A percentile compares a stretch with the other conserved stretches of the same genome.
phyloP scores from a whole-genome alignment of 2,113 vertebrate genomes.

The Epinephelus fuscoguttatus region DNA sequence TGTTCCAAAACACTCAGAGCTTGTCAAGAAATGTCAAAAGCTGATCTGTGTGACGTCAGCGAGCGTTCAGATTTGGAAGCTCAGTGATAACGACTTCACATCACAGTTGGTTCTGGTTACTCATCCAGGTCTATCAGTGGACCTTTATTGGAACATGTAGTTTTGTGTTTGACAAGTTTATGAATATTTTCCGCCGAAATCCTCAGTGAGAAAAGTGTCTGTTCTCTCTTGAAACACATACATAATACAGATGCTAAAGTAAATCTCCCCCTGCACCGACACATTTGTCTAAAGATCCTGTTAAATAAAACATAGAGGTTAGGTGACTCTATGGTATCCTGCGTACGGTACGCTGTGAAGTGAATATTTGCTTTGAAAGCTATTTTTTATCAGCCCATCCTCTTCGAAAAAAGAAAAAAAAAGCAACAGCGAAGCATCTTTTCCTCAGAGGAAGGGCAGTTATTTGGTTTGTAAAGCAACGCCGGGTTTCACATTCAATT shows the following conservation, averaged over 20 bases:
- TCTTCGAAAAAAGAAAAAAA: conserved; percentile 25
- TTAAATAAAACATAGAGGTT: conserved; percentile 58
- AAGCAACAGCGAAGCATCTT: conserved; percentile 56
- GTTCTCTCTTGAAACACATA: conserved; percentile 8
- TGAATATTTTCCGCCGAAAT: background rate
- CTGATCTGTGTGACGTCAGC: conserved; percentile 20
- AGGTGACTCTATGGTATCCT: conserved; percentile 26
- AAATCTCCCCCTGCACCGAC: conserved; percentile 26
- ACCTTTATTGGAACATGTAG: conserved; percentile 13
- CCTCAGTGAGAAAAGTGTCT: background rate
- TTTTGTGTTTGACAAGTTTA: conserved; percentile 13
- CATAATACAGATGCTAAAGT: conserved; percentile 19
- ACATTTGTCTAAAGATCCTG: conserved; percentile 36
- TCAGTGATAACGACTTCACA: background rate
- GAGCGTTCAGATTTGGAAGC: conserved; percentile 9
- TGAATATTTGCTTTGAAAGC: conserved; percentile 65
- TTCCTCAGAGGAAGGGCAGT: conserved; percentile 42
- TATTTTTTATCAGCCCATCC: conserved; percentile 46
- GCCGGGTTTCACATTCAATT: conserved; percentile 62
- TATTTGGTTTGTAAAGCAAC: conserved; percentile 73
- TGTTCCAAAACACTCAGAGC: conserved; percentile 24
- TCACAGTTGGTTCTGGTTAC: background rate
- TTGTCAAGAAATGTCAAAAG: conserved; percentile 54
- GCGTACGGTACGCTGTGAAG: background rate
- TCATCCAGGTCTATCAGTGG: background rate